A percentile compares a stretch with the other conserved stretches of the same genome.
Conservation (phyloP, 2,888 invertebrate genomes). For the Dryocosmus kuriphilus region DNA sequence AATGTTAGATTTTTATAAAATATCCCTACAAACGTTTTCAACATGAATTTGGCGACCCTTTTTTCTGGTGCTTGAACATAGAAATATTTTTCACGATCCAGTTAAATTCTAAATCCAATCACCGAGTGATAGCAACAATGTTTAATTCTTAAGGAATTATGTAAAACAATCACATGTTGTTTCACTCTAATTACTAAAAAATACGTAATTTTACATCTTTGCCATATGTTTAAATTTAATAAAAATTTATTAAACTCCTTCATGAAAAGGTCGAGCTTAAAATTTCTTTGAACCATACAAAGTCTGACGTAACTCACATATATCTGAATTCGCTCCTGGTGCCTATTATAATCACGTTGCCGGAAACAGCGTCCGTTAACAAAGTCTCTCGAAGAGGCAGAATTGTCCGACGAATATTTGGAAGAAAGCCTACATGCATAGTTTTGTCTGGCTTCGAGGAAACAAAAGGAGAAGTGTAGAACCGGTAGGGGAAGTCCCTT, state of each 20-base stretch:
- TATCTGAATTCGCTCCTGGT: neutral
- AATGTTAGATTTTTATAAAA: too few relatives aligned
- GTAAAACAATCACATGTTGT: too few relatives aligned
- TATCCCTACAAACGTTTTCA: too few relatives aligned
- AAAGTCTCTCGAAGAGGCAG: constrained; percentile 40
- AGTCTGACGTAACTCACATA: neutral
- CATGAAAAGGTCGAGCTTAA: neutral
- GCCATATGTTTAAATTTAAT: neutral
- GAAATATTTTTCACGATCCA: too few relatives aligned
- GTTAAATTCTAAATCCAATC: too few relatives aligned
- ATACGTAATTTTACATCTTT: too few relatives aligned
- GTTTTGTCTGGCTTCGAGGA: constrained; percentile 46
- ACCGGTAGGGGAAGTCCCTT: constrained; percentile 61
- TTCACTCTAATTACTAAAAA: too few relatives aligned
- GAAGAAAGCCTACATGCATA: constrained; percentile 49
- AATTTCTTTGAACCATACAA: neutral
- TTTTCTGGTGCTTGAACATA: too few relatives aligned
- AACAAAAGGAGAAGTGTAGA: constrained; percentile 37
- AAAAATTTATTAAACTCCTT: neutral
- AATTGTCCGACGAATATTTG: constrained; percentile 47
- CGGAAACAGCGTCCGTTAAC: constrained; percentile 32
- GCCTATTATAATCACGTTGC: constrained; percentile 19
- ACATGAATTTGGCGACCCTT: too few relatives aligned
- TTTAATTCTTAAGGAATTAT: too few relatives aligned
- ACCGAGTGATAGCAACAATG: too few relatives aligned